phyloP scores from a whole-genome alignment of 2,113 vertebrate species.

The Phasianus colchicus region DNA sequence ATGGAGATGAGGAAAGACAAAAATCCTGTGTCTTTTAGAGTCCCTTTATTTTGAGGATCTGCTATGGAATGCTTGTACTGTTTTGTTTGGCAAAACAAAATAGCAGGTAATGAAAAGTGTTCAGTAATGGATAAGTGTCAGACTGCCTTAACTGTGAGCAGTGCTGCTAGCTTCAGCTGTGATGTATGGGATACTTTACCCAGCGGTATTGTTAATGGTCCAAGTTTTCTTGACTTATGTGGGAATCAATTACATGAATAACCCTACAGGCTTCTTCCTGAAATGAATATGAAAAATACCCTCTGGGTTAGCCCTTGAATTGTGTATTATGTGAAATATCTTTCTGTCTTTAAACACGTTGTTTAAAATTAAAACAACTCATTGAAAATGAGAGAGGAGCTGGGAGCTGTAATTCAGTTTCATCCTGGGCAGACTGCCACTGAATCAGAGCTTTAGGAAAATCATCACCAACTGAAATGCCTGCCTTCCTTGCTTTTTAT shows the following conservation, averaged over 20 bases:
- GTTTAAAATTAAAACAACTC: constrained; percentile 49
- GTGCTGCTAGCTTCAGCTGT: background rate
- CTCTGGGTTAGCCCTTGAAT: background rate
- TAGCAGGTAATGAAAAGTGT: background rate
- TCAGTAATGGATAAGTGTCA: background rate
- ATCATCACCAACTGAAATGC: constrained; percentile 13
- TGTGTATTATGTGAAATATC: constrained; percentile 9
- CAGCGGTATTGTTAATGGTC: background rate
- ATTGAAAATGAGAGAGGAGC: background rate
- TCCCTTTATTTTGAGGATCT: background rate
- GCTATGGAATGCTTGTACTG: background rate
- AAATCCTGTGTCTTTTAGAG: background rate
- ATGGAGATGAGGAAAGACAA: background rate
- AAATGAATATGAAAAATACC: background rate
- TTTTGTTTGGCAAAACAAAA: background rate
- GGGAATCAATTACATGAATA: constrained; percentile 1
- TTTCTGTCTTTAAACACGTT: constrained; percentile 17
- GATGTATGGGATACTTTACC: background rate
- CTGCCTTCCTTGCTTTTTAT: constrained; percentile 28
- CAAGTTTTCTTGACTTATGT: background rate
- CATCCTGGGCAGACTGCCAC: constrained; percentile 47
- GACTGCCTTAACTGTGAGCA: background rate
- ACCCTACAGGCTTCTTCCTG: background rate
- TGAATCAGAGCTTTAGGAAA: constrained; percentile 39
- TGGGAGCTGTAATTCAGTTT: constrained; percentile 50